These are phyloP conservation scores for Brachionus asplanchnoidis DNA, from an alignment of 1,140 invertebrate genomes.

Conservation along the genomic window DNA sequence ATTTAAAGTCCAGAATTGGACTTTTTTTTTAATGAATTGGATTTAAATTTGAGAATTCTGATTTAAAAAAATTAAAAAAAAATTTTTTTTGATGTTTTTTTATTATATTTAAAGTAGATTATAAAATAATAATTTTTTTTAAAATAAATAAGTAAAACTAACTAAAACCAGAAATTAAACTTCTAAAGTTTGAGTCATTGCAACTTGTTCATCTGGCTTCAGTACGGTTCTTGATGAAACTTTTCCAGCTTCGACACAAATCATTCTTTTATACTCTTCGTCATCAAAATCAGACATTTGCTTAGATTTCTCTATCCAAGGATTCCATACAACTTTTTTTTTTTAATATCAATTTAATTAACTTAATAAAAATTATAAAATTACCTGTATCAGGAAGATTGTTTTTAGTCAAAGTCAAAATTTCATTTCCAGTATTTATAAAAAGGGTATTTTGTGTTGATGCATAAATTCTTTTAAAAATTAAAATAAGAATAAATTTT, in stretches of 20 bases:
- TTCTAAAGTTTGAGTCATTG: background rate
- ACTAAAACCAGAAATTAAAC: background rate
- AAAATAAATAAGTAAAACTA: background rate
- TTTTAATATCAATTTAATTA: conserved; percentile 42
- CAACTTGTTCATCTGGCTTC: conserved; percentile 64
- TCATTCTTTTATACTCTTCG: conserved; percentile 87
- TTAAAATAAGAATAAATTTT: background rate
- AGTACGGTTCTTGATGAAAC: conserved; percentile 77
- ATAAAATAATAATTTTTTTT: too few relatives aligned
- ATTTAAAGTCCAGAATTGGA: too few relatives aligned
- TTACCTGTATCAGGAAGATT: conserved; percentile 82
- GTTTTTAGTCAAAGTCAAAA: conserved; percentile 84
- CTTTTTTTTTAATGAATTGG: too few relatives aligned
- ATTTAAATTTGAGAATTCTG: too few relatives aligned
- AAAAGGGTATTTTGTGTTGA: conserved; percentile 84
- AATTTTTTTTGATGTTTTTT: background rate
- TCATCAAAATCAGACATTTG: conserved; percentile 88
- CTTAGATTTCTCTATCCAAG: conserved; percentile 83
- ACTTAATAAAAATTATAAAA: background rate
- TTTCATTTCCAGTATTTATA: conserved; percentile 80
- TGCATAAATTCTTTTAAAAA: conserved; percentile 70
- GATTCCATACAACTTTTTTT: conserved; percentile 84
- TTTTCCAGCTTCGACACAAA: conserved; percentile 86
- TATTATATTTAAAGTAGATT: background rate
- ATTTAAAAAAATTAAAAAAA: too few relatives aligned